These are phyloP conservation scores for Diuraphis noxia DNA, from an alignment of 1,140 invertebrate species.

Conservation along the genomic window DNA sequence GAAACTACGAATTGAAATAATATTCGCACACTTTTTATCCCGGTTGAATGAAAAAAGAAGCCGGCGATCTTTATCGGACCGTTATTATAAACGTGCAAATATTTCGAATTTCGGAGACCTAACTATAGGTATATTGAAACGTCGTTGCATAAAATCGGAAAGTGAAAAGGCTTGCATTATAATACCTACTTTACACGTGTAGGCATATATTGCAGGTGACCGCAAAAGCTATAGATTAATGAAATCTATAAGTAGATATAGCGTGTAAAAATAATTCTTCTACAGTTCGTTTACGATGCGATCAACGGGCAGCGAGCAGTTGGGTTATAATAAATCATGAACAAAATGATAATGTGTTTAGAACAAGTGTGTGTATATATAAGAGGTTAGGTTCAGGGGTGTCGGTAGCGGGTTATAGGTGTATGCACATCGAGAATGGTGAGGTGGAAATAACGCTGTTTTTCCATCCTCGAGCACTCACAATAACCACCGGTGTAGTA, in stretches of 20 bases:
- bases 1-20: neutral
- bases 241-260: neutral
- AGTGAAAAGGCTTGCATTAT: neutral
- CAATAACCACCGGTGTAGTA: neutral
- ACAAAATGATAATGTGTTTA: neutral
- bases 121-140: neutral
- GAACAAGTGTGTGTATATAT: neutral
- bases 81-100: neutral
- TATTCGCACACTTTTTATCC: neutral
- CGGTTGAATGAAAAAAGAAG: neutral
- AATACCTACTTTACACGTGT: neutral
- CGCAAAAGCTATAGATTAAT: neutral
- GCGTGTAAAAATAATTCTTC: neutral
- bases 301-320: neutral
- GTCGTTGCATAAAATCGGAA: neutral
- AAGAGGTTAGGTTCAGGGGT: neutral
- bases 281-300: neutral
- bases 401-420: neutral
- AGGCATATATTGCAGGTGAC: neutral
- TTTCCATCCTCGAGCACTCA: neutral
- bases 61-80: neutral
- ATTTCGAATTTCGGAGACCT: neutral
- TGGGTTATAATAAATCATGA: neutral
- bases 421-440: neutral
- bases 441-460: neutral